Percentiles rank a stretch among this genome's conserved stretches.
Evolutionary conservation across 2,797 vertebrate genomes (phyloP).

Genomic region (Knipowitschia caucasica): DNA sequence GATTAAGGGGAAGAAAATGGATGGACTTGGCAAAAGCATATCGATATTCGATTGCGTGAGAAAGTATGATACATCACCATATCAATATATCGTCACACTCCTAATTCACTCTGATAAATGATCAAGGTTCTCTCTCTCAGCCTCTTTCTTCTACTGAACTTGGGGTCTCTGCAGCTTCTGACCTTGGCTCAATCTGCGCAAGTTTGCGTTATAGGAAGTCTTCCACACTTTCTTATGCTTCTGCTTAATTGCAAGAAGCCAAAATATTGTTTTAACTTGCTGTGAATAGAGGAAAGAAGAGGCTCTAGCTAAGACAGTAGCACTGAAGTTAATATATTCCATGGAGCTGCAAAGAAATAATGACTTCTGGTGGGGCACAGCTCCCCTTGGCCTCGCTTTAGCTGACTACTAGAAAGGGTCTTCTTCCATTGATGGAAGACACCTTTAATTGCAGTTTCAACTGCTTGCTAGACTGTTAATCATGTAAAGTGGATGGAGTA

Average conservation of each 20-base stretch:
- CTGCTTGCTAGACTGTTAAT: conserved; percentile 52
- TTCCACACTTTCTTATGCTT: conserved; percentile 79
- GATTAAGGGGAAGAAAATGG: too few relatives aligned
- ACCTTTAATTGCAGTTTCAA: conserved; percentile 69
- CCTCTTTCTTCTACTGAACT: conserved; percentile 44
- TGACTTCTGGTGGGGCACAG: conserved; percentile 55
- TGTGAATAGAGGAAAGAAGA: conserved; percentile 43
- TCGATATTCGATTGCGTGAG: too few relatives aligned
- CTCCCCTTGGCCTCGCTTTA: conserved; percentile 60
- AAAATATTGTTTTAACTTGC: conserved; percentile 68
- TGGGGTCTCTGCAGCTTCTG: conserved; percentile 50
- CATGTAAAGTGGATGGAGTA: conserved; percentile 50
- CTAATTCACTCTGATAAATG: too few relatives aligned
- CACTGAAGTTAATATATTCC: conserved; percentile 71
- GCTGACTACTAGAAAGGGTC: conserved; percentile 53
- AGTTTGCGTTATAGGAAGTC: conserved; percentile 63
- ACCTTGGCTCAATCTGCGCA: conserved; percentile 55
- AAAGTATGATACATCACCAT: too few relatives aligned
- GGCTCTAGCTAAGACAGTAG: conserved; percentile 70
- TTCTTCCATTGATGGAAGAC: conserved; percentile 53
- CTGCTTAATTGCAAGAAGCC: conserved; percentile 81
- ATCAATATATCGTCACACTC: too few relatives aligned
- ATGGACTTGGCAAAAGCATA: too few relatives aligned
- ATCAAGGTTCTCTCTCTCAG: conserved; percentile 47
- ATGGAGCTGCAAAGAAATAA: conserved; percentile 65